Evolutionary conservation across 2,888 invertebrate genomes (phyloP).

Genomic region (Mimumesa dahlbomi): DNA sequence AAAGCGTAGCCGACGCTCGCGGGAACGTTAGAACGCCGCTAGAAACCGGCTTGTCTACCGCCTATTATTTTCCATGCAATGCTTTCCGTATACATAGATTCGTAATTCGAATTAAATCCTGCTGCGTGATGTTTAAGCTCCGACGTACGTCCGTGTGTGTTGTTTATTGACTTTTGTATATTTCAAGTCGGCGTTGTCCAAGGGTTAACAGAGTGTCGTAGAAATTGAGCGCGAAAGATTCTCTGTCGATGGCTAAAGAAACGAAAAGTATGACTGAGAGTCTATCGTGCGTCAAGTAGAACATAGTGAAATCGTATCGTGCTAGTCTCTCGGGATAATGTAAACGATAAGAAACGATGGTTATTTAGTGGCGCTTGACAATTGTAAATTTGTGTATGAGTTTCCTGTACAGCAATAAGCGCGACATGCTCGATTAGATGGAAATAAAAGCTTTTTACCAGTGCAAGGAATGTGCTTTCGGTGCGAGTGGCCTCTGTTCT

Average conservation of each 20-base stretch:
- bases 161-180: too few relatives aligned
- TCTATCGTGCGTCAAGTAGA: conserved; percentile 1
- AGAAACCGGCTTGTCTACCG: too few relatives aligned
- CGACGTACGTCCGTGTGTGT: too few relatives aligned
- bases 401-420: conserved; percentile 19
- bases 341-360: not conserved
- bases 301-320: not conserved
- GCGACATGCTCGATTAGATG: conserved; percentile 28
- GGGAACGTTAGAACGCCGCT: too few relatives aligned
- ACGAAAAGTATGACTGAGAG: conserved; percentile 5
- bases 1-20: too few relatives aligned
- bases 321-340: not conserved
- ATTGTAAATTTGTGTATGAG: conserved; percentile 1
- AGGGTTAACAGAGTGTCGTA: conserved; percentile 27
- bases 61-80: too few relatives aligned
- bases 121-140: too few relatives aligned
- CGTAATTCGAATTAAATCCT: too few relatives aligned
- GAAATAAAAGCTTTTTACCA: conserved; percentile 22
- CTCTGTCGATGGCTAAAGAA: conserved; percentile 18
- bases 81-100: too few relatives aligned
- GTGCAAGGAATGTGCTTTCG: conserved; percentile 43
- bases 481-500: conserved; percentile 34
- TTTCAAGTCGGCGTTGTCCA: conserved; percentile 17
- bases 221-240: conserved; percentile 24
- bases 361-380: conserved; percentile 7